Evolutionary conservation across 2,888 invertebrate genomes (phyloP), one percentile per base, ranked within the genome.

Genomic region (Euzetes globulus): DNA sequence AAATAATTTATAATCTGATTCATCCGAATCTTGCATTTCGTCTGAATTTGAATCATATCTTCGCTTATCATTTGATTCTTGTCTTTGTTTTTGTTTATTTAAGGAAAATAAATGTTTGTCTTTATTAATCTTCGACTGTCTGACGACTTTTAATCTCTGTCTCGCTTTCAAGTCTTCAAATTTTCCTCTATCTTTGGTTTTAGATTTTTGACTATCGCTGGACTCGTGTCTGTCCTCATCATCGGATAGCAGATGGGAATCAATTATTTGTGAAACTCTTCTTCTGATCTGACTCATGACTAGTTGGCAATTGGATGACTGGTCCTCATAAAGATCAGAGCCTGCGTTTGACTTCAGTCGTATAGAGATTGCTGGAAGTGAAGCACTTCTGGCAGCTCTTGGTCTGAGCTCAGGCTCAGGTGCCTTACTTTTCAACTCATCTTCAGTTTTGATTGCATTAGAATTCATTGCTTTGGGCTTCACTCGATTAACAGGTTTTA

Each of bases 191-290:
- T 5, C 17, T 52, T 52, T 52, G 5, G 52, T 11, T 52, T 58
- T 63, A 19, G n/a, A 27, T 63, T 17, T 17, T 25, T 47, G 70
- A 17, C 47, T 47, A 37, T 65, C 65, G 41, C 19, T 65, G 6
- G 65, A n/a, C 9, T 45, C 22, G 45, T 19, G 15, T 47, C 22
- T 70, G 19, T 19, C 25, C 47, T 19, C 19, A 41, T 25, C 11
- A n/a, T 37, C 70, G 13, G 70, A 45, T 47, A 70, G 27, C 9
- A 70, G n/a, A 2, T 70, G 70, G 5, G 70, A 70, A 70, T 70
- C 70, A 70, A 70, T 47, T 45, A 70, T 70, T 15, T 70, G 70
- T n/a, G 70, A 70, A 27, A 70, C 45, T 15, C 70, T 2, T 45
- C 70, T 17, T 25, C 70, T 11, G 6, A 70, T 70, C 1, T 47